Conservation (phyloP, 2,888 invertebrate genomes). For the Sminthurinus aureus region DNA sequence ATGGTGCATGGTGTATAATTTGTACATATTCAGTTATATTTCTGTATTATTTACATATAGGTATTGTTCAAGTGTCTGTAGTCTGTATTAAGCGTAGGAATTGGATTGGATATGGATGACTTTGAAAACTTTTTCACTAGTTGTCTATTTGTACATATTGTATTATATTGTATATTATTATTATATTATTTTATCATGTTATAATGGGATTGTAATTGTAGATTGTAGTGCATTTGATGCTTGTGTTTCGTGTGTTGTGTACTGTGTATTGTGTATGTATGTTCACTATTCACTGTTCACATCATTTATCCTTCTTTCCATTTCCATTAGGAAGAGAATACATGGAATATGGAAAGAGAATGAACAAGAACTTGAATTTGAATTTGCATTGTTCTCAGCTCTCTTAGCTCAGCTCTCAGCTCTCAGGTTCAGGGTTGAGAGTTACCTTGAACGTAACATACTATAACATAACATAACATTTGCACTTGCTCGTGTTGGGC, state of each 20-base stretch:
- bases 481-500: conserved; percentile 20
- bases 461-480: neutral
- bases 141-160: neutral
- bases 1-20: too few species aligned
- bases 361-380: conserved; percentile 16
- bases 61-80: too few species aligned
- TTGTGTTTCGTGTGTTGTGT: too few species aligned
- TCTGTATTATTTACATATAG: too few species aligned
- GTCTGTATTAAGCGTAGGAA: neutral
- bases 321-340: neutral
- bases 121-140: neutral
- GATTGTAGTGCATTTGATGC: too few species aligned
- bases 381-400: neutral
- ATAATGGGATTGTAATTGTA: too few species aligned
- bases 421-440: conserved; percentile 40
- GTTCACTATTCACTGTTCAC: too few species aligned
- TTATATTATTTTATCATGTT: too few species aligned
- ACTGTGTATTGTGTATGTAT: too few species aligned
- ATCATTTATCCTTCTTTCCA: neutral
- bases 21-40: too few species aligned
- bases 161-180: too few species aligned
- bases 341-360: conserved; percentile 11
- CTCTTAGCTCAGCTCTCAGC: conserved; percentile 5
- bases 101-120: neutral
- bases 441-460: conserved; percentile 36